Conservation (phyloP, 2,113 vertebrate genomes). For the Shinisaurus crocodilurus region DNA sequence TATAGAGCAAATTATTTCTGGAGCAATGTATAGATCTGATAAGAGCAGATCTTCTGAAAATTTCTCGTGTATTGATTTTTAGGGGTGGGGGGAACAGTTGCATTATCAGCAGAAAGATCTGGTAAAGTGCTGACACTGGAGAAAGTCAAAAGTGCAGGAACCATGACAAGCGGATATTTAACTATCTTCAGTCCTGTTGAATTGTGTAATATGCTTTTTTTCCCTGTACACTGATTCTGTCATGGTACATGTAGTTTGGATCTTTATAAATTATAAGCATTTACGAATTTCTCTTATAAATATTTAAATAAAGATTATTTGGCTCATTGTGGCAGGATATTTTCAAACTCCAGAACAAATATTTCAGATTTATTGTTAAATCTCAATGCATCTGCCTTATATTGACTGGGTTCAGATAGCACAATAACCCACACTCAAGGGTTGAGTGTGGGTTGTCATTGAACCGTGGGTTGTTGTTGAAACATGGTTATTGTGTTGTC, state of each 20-base stretch:
- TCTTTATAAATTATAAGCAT: not conserved
- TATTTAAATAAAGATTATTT: not conserved
- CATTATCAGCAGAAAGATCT: constrained; percentile 48
- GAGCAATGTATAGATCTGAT: constrained; percentile 33
- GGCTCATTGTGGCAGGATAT: not conserved
- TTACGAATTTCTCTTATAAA: not conserved
- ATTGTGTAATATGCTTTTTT: not conserved
- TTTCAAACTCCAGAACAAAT: not conserved
- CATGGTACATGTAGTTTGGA: not conserved
- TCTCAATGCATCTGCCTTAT: not conserved
- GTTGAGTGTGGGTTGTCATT: too few species aligned
- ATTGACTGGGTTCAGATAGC: too few species aligned
- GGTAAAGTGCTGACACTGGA: constrained; percentile 30
- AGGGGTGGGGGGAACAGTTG: not conserved
- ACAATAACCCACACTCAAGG: too few species aligned
- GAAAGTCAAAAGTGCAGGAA: not conserved
- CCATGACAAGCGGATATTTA: constrained; percentile 10
- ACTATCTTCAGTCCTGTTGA: not conserved
- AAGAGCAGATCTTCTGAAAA: constrained; percentile 42
- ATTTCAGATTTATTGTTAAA: not conserved
- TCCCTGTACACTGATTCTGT: not conserved
- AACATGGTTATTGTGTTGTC: too few species aligned
- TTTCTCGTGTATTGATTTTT: constrained; percentile 56
- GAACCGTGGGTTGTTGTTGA: too few species aligned
- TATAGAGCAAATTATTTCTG: constrained; percentile 41